Percentiles rank a stretch among this genome's conserved stretches.
Conservation (phyloP, 2,797 vertebrate genomes). For the Pseudochirops cupreus region DNA sequence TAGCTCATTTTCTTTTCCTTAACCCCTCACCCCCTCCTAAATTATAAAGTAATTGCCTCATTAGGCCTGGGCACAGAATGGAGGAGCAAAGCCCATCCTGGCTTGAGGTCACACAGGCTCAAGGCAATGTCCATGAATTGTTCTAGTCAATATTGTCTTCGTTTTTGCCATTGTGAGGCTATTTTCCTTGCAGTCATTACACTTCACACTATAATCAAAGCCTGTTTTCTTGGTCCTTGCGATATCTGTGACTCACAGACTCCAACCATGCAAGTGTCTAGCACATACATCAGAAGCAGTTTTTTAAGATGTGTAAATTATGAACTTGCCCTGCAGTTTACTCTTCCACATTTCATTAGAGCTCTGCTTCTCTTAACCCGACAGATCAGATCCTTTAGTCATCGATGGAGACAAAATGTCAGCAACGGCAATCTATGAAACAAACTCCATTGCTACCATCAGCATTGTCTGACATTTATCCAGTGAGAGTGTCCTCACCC, state of each 20-base stretch:
- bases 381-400: constrained; percentile 17
- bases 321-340: constrained; percentile 55
- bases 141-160: constrained; percentile 44
- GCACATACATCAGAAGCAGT: constrained; percentile 62
- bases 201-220: constrained; percentile 72
- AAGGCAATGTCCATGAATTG: constrained; percentile 41
- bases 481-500: background rate
- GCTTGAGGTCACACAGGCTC: constrained; percentile 43
- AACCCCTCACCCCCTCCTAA: background rate
- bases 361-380: constrained; percentile 49
- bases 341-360: constrained; percentile 57
- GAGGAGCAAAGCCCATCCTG: constrained; percentile 54
- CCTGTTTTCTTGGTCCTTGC: constrained; percentile 68
- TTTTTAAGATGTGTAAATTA: constrained; percentile 70
- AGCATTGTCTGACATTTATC: background rate
- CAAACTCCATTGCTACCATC: constrained; percentile 6
- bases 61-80: background rate
- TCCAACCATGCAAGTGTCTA: constrained; percentile 73
- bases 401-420: constrained; percentile 36
- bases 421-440: background rate
- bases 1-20: background rate
- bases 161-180: constrained; percentile 53
- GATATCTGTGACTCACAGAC: constrained; percentile 75
- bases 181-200: constrained; percentile 68
- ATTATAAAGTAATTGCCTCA: constrained; percentile 43